Evolutionary conservation across 2,797 vertebrate genomes (phyloP), one percentile per base, ranked within the genome.

Genomic region (Anabacerthia variegaticeps): DNA sequence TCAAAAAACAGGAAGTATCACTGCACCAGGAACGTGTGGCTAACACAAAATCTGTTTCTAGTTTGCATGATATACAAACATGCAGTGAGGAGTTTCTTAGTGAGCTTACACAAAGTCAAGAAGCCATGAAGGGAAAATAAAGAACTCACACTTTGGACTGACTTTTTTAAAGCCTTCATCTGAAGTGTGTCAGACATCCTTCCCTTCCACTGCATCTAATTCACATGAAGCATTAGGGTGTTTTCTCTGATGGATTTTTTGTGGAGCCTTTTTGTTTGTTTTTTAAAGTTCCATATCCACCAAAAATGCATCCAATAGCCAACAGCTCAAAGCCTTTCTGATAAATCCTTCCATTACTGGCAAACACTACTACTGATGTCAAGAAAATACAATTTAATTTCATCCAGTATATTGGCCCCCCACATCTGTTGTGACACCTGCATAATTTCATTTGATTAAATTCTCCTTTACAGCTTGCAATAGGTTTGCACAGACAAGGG

Each of bases 31-130:
- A 71, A 86, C 48, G 62, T 23, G 11, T 6, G 37, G 28, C 66
- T 63, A 75, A 75, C 43, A 41, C 59, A 36, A 71, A 95, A 84
- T n/a, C 43, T 63, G 43, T 43, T 85, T 75, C 74, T 56, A 48
- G 63, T 52, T 85, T 73, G 43, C 41, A 49, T 1, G 2, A 37
- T 1, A 12, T 22, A 26, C 62, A 65, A 69, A 82, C 56, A 36
- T 75, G n/a, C 44, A 82, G 52, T 9, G 5, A 88, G 28, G 32
- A 37, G n/a, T 23, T n/a, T 39, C 37, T 58, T 52, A 52, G 69
- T 68, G 26, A 55, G 34, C 61, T 65, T 46, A 72, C 30, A 30
- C 16, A 15, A 86, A 88, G 32, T 43, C n/a, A 62, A 87, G 85
- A 91, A 92, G 28, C 34, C 52, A 36, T 11, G 7, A 58, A 39